These are phyloP conservation scores for Pseudorhiza aurosa DNA, from an alignment of 30 jellyfish, hydroid and myxozoan species.

Conservation along the genomic window DNA sequence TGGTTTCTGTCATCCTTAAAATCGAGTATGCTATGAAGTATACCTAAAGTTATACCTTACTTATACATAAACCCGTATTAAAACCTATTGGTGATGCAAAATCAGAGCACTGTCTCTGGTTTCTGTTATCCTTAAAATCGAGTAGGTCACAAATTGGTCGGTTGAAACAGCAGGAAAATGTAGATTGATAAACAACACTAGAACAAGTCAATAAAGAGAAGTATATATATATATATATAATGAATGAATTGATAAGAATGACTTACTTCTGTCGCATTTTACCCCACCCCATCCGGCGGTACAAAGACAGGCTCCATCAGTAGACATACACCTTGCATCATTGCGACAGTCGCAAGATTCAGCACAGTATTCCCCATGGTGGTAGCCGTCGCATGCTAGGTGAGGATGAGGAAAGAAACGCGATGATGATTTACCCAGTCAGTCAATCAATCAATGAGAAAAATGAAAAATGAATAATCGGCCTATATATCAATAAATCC, in stretches of 20 bases:
- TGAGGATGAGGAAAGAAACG: neutral
- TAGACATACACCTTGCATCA: conserved; percentile 25
- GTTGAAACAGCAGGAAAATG: too few species aligned
- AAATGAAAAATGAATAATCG: too few species aligned
- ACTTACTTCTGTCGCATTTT: conserved; percentile 25
- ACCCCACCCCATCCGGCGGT: conserved; percentile 65
- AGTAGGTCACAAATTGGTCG: too few species aligned
- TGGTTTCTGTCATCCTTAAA: too few species aligned
- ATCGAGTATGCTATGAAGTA: too few species aligned
- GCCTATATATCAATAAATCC: neutral
- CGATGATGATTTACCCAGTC: neutral
- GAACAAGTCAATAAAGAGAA: neutral
- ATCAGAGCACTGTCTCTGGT: too few species aligned
- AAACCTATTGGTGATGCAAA: too few species aligned
- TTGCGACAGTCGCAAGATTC: conserved; percentile 7
- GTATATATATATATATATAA: neutral
- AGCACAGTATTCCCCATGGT: conserved; percentile 17
- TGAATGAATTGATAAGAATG: neutral
- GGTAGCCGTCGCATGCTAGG: conserved; percentile 16
- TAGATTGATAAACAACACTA: too few species aligned
- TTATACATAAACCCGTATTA: too few species aligned
- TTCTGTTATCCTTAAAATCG: too few species aligned
- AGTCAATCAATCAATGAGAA: neutral
- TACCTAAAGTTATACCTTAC: too few species aligned
- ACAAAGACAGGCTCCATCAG: conserved; percentile 54